Base-by-base conservation (phyloP, 2,888 invertebrate species). In the Nemapogon koenigi region DNA sequence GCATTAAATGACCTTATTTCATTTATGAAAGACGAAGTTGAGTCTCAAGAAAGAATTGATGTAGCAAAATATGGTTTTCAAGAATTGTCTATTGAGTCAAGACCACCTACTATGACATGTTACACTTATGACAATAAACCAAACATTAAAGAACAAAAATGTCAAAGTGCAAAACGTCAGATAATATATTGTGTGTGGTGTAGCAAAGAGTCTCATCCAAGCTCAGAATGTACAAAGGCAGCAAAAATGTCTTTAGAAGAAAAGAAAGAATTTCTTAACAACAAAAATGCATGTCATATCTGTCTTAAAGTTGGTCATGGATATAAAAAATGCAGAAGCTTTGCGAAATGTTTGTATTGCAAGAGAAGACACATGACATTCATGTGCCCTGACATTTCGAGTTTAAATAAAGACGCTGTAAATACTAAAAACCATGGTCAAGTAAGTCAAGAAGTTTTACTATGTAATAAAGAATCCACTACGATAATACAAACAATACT, bases 401-500 rank as follows among this genome's bases (percentile, higher is more conserved):
- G 11, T n/a, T 11, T n/a, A 4, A 13, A 28, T n/a, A 28, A 11
- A n/a, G 28, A n/a, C 4, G 11, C 28, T 28, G 6, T 4, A 28
- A 28, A 13, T 28, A 11, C 11, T 28, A 28, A 28, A n/a, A 4
- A 11, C 7, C 7, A 28, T 28, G 16, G 16, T 6, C 8, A 3
- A 14, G 30, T 8, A 3, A 30, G 3, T n/a, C n/a, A n/a, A n/a
- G n/a, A n/a, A n/a, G n/a, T n/a, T 15, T 15, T 30, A 4, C 16
- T 30, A 10, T 14, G 30, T 14, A 14, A 32, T 15, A 16, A n/a
- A 17, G 18, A 17, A n/a, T 4, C 3, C 3, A 32, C 18, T 10
- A 32, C 32, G n/a, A 3, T 32, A 3, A n/a, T 32, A 4, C 32
- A 32, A 17, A 32, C 32, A 32, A n/a, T 32, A n/a, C 11, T 32